A percentile compares a stretch with the other conserved stretches of the same genome.
Evolutionary conservation across 2,888 invertebrate genomes (phyloP).

Genomic region (Perizoma affinitatum): DNA sequence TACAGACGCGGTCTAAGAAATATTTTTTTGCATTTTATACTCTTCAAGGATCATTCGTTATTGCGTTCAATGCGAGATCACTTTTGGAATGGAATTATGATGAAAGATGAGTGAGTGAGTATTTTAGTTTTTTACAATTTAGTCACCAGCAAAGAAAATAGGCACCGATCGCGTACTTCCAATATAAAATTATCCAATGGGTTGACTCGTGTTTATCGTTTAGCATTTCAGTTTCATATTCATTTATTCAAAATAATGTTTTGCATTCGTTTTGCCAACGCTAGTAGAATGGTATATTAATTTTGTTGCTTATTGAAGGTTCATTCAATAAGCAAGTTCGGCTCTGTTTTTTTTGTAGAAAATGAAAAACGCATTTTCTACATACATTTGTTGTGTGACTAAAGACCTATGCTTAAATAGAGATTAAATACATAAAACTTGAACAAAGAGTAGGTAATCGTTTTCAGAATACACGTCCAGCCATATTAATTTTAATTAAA

Average conservation of each 20-base stretch:
- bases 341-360: constrained; percentile 30
- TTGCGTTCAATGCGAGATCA: too few relatives aligned
- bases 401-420: neutral
- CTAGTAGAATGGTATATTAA: constrained; percentile 26
- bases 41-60: too few relatives aligned
- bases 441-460: too few relatives aligned
- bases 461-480: neutral
- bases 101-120: too few relatives aligned
- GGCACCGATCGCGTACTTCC: too few relatives aligned
- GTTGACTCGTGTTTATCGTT: constrained; percentile 8
- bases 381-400: constrained; percentile 18
- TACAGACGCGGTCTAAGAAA: too few relatives aligned
- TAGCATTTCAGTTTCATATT: constrained; percentile 32
- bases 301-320: constrained; percentile 28
- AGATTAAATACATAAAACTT: too few relatives aligned
- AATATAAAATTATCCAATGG: neutral
- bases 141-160: too few relatives aligned
- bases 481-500: constrained; percentile 10
- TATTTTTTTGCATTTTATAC: too few relatives aligned
- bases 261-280: constrained; percentile 32
- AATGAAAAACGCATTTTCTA: constrained; percentile 2
- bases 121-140: too few relatives aligned
- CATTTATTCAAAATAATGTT: constrained; percentile 32
- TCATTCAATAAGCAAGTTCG: constrained; percentile 31
- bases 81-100: too few relatives aligned